Base-by-base conservation (phyloP, 2,797 vertebrate species). In the Aplochiton taeniatus region DNA sequence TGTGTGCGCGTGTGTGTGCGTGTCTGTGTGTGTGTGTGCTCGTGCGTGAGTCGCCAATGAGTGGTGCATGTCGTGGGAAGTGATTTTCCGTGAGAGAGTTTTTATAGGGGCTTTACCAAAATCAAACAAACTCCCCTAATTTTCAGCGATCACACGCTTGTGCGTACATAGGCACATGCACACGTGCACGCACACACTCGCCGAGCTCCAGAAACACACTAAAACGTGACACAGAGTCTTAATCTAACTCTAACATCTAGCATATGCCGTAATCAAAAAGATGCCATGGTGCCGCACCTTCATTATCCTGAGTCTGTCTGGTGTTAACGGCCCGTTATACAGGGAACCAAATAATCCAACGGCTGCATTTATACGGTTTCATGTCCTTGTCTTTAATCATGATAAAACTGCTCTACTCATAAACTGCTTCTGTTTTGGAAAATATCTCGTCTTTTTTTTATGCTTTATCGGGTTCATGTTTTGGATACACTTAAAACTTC, bases 31-130 rank as follows among this genome's bases (percentile, higher is more conserved):
- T 61, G 54, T 53, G 50, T 58, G 72, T 46, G 58, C 56, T 57
- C 43, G 54, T 16, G 20, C 73, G 75, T 59, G 65, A 50, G 20
- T 11, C 46, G 43, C 13, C n/a, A 19, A 79, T 76, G 84, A 79
- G 77, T 82, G 77, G 79, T 74, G 75, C 63, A 73, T 64, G 76
- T 87, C 88, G 84, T 88, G 86, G 90, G 86, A 91, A 90, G 82
- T 78, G 85, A 82, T 90, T 87, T 92, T 91, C 82, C 83, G 77
- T 89, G 89, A 91, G 84, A 82, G 75, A 77, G 61, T 87, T 90
- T 92, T 92, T 91, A 92, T 79, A 74, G 69, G 79, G 83, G 72
- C 81, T 90, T 92, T 74, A 76, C 80, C 76, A 75, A 84, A 86
- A 89, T 87, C 69, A 72, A 88, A 88, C 89, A 92, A 90, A 80